Evolutionary conservation across 2,797 vertebrate species (phyloP).

Genomic region (Channa striata): DNA sequence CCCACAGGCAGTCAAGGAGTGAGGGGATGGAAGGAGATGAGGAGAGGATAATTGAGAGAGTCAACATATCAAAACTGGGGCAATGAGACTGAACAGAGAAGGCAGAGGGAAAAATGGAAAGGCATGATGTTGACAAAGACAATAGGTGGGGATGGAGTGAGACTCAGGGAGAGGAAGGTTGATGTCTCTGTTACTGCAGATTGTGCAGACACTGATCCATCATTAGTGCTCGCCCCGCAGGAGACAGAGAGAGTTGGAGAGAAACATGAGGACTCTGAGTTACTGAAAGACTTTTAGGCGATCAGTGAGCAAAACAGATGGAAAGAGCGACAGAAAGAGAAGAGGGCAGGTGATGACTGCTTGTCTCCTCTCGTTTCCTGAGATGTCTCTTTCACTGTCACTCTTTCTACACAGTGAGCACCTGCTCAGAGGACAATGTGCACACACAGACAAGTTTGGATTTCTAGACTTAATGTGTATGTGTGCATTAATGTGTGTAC

Average conservation of each 20-base stretch:
- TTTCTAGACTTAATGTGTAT: constrained; percentile 8
- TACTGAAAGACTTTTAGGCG: constrained; percentile 38
- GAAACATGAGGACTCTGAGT: constrained; percentile 61
- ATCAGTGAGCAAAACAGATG: constrained; percentile 40
- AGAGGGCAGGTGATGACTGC: constrained; percentile 79
- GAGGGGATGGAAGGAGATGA: constrained; percentile 27
- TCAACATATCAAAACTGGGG: constrained; percentile 3
- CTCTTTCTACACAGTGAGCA: constrained; percentile 18
- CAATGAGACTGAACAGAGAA: constrained; percentile 28
- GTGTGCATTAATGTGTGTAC: too few relatives aligned
- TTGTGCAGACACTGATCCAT: constrained; percentile 84
- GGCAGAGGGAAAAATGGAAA: constrained; percentile 21
- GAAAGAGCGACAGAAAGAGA: constrained; percentile 61
- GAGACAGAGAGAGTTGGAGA: constrained; percentile 60
- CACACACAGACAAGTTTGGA: constrained; percentile 24
- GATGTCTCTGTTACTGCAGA: constrained; percentile 76
- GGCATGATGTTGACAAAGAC: constrained; percentile 19
- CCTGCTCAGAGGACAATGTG: constrained; percentile 28
- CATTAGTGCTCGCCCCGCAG: constrained; percentile 72
- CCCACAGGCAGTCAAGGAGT: constrained; percentile 54
- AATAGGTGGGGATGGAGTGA: constrained; percentile 39
- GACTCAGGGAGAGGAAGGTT: constrained; percentile 55
- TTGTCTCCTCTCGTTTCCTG: constrained; percentile 74
- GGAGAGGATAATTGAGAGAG: constrained; percentile 44
- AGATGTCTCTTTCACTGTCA: constrained; percentile 47